Evolutionary conservation across 2,888 invertebrate genomes (phyloP).

Genomic region (Rotaria macrura): DNA sequence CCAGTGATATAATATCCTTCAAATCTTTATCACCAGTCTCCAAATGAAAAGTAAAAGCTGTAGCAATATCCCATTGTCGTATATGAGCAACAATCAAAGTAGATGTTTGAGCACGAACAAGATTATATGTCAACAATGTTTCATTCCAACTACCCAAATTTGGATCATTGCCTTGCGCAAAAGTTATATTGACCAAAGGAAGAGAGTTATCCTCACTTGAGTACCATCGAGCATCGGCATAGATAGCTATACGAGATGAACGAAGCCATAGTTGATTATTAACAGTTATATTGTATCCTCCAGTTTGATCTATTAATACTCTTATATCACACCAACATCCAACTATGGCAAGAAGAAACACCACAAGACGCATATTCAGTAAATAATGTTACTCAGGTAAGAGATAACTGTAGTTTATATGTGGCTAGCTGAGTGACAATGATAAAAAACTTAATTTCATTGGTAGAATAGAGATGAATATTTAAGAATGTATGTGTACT

Average conservation of each 20-base stretch:
- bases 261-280: background rate
- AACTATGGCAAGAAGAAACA: background rate
- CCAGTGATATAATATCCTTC: background rate
- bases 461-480: background rate
- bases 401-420: background rate
- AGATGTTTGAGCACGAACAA: background rate
- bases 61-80: background rate
- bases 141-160: background rate
- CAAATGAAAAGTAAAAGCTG: background rate
- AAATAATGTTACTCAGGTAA: background rate
- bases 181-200: background rate
- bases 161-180: background rate
- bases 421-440: background rate
- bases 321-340: background rate
- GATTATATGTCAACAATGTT: background rate
- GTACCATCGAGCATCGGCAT: background rate
- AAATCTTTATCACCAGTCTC: background rate
- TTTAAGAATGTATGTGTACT: background rate
- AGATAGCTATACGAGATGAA: background rate
- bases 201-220: background rate
- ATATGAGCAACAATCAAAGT: background rate
- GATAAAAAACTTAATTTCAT: background rate
- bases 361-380: background rate
- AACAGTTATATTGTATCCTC: background rate
- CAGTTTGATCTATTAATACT: background rate